Conservation (phyloP, 2,113 vertebrate genomes). For the Paralichthys olivaceus region DNA sequence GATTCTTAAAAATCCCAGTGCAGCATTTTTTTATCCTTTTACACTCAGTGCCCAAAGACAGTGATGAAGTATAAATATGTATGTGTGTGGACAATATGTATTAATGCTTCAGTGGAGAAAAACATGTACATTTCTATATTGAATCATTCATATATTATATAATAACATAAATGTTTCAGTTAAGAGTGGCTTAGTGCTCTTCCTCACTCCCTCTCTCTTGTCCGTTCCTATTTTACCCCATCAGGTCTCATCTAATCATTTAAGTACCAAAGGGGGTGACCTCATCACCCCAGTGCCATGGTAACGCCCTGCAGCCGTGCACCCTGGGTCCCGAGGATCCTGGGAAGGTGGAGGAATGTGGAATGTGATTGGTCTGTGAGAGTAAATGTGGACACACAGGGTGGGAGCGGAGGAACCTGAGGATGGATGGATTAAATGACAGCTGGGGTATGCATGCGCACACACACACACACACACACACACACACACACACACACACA, state of each 20-base stretch:
- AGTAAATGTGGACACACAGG: slow-evolving; percentile 40
- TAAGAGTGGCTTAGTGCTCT: neutral
- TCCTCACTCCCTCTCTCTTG: neutral
- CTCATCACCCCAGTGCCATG: slow-evolving; percentile 63
- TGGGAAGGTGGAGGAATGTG: slow-evolving; percentile 75
- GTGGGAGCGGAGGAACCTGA: slow-evolving; percentile 51
- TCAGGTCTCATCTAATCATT: slow-evolving; percentile 60
- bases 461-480: slow-evolving; percentile 26
- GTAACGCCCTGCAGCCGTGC: slow-evolving; percentile 68
- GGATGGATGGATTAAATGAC: slow-evolving; percentile 69
- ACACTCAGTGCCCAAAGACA: neutral
- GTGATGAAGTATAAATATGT: neutral
- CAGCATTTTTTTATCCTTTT: too few relatives aligned
- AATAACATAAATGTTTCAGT: neutral
- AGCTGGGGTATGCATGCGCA: slow-evolving; percentile 25
- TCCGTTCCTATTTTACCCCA: slow-evolving; percentile 32
- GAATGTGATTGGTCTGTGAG: slow-evolving; percentile 44
- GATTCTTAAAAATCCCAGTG: neutral
- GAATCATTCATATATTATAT: too few relatives aligned
- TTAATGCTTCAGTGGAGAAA: too few relatives aligned
- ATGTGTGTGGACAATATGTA: neutral
- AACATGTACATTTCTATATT: too few relatives aligned
- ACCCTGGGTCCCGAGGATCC: slow-evolving; percentile 64
- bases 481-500: slow-evolving; percentile 24
- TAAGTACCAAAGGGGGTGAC: slow-evolving; percentile 58